Evolutionary conservation across 2,888 invertebrate species (phyloP), one percentile per base, ranked within the genome.

Genomic region (Stenurella melanura): DNA sequence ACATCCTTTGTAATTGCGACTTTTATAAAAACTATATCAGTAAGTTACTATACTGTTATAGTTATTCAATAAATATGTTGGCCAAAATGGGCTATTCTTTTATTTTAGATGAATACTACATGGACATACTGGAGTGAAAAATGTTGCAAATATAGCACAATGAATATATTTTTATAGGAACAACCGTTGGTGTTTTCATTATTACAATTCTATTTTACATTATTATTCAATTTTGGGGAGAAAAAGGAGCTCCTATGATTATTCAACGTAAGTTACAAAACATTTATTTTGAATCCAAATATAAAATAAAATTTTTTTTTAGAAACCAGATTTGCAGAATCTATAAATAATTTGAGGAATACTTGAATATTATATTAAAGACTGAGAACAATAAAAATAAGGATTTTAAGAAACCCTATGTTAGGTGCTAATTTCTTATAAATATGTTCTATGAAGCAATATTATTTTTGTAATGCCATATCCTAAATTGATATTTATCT

Each of bases 41-140:
- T n/a, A n/a, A n/a, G n/a, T n/a, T n/a, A n/a, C n/a, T n/a, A n/a
- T n/a, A n/a, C n/a, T n/a, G n/a, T n/a, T n/a, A n/a, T n/a, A n/a
- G n/a, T n/a, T n/a, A n/a, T n/a, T n/a, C n/a, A n/a, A n/a, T n/a
- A n/a, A n/a, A n/a, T n/a, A n/a, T n/a, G n/a, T n/a, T n/a, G n/a
- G n/a, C n/a, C n/a, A n/a, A n/a, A n/a, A n/a, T n/a, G n/a, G n/a
- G n/a, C n/a, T n/a, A n/a, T n/a, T n/a, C n/a, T n/a, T n/a, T n/a
- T 71, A 66, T 87, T 91, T 68, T 86, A 93, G 93, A 93, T 94
- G 93, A 94, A 94, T 88, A 89, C 90, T 4, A 93, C 93, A 63
- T 91, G 93, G 85, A 90, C 89, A 75, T 89, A 90, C 75, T 94
- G 94, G 94, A 93, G 93, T 84, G 90, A 91, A 10, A 90, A 91